phyloP scores from a whole-genome alignment of 2,888 invertebrate species.

The Tipula unca region DNA sequence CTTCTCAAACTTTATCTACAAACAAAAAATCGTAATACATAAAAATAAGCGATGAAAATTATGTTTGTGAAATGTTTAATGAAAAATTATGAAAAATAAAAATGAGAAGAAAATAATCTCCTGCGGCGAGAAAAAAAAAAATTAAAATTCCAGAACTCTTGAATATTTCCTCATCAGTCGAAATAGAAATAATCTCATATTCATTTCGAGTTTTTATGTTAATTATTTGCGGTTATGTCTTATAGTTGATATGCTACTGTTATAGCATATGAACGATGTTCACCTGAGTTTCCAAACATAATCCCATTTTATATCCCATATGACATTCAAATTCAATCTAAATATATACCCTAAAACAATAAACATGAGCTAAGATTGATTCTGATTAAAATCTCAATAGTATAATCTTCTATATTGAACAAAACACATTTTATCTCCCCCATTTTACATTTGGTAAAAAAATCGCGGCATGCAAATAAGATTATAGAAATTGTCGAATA shows the following conservation, averaged over 20 bases:
- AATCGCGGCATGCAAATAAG: neutral
- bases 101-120: constrained; percentile 16
- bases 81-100: neutral
- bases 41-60: constrained; percentile 9
- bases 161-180: neutral
- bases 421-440: neutral
- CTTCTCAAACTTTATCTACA: neutral
- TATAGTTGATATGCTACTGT: neutral
- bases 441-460: neutral
- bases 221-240: neutral
- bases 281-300: neutral
- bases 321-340: neutral
- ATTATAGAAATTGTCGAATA: neutral
- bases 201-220: neutral
- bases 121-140: constrained; percentile 9
- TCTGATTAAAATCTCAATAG: neutral
- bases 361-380: neutral
- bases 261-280: neutral
- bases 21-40: neutral
- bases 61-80: constrained; percentile 18
- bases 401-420: neutral
- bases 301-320: neutral
- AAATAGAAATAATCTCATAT: neutral
- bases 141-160: neutral
- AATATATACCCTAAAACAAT: neutral